A percentile compares a stretch with the other conserved stretches of the same genome.
Evolutionary conservation across 2,113 vertebrate genomes (phyloP).

Genomic region (Melozone crissalis): DNA sequence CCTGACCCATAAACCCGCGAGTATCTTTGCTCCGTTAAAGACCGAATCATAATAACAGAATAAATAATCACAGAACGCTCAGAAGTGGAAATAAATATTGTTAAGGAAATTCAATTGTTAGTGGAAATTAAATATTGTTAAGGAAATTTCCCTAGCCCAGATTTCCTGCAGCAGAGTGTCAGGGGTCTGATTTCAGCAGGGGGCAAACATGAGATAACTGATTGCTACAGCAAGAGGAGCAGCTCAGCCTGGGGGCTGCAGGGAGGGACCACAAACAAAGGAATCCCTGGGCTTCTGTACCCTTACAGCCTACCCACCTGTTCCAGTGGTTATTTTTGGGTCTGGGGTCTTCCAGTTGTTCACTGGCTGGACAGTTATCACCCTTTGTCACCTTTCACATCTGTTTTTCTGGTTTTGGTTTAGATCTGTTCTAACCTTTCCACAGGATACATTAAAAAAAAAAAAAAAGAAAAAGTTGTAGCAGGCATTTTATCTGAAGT

Average conservation of each 20-base stretch:
- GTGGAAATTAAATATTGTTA: not conserved
- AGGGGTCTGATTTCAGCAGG: not conserved
- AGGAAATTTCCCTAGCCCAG: not conserved
- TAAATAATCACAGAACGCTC: not conserved
- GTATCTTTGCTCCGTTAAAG: not conserved
- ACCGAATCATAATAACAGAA: not conserved
- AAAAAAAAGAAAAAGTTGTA: not conserved
- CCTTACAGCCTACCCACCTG: not conserved
- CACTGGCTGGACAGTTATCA: not conserved
- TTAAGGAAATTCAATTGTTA: not conserved
- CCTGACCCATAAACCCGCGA: accelerated
- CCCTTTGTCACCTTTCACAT: not conserved
- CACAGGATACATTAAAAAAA: not conserved
- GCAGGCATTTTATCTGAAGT: not conserved
- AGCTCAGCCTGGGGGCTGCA: not conserved
- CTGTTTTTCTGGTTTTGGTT: not conserved
- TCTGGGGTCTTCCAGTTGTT: not conserved
- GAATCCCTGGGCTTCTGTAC: not conserved
- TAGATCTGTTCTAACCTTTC: not conserved
- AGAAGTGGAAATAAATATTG: not conserved
- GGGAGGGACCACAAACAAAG: not conserved
- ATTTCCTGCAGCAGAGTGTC: not conserved
- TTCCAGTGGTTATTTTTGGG: not conserved
- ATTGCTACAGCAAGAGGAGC: not conserved
- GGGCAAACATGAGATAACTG: not conserved